A percentile compares a stretch with the other conserved stretches of the same genome.
These are phyloP conservation scores for Automeris io DNA, from an alignment of 2,888 invertebrate genomes.

Conservation along the genomic window DNA sequence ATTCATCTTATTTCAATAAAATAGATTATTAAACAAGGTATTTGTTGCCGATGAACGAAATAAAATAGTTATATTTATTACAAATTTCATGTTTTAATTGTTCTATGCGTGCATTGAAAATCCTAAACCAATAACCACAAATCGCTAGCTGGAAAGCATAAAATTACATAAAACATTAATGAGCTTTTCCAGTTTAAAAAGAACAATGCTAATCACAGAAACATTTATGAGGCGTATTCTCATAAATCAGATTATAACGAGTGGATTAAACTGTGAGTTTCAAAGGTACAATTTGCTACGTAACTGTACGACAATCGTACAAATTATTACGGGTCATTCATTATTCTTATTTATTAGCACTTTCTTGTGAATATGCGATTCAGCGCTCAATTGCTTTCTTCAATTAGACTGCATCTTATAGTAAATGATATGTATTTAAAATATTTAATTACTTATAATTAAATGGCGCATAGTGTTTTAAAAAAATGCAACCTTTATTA, in stretches of 20 bases:
- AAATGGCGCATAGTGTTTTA: too few species aligned
- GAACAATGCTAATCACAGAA: slow-evolving; percentile 42
- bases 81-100: too few species aligned
- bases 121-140: too few species aligned
- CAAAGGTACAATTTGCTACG: slow-evolving; percentile 15
- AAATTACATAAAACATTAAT: not conserved
- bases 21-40: too few species aligned
- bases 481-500: too few species aligned
- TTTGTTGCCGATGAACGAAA: too few species aligned
- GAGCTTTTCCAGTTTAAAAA: slow-evolving; percentile 15
- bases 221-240: slow-evolving; percentile 27
- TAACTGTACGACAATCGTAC: slow-evolving; percentile 23
- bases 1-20: too few species aligned
- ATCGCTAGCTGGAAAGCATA: too few species aligned
- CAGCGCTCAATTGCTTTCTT: slow-evolving; percentile 2
- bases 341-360: slow-evolving; percentile 19
- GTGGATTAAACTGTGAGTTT: slow-evolving; percentile 13
- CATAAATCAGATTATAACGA: slow-evolving; percentile 29
- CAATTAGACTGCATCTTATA: not conserved
- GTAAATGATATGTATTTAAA: too few species aligned
- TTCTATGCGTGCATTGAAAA: too few species aligned
- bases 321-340: slow-evolving; percentile 27
- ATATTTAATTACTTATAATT: too few species aligned
- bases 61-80: too few species aligned
- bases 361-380: slow-evolving; percentile 16